A percentile compares a stretch with the other conserved stretches of the same genome.
Evolutionary conservation across 2,797 vertebrate species (phyloP).

Genomic region (Ciconia nigra): DNA sequence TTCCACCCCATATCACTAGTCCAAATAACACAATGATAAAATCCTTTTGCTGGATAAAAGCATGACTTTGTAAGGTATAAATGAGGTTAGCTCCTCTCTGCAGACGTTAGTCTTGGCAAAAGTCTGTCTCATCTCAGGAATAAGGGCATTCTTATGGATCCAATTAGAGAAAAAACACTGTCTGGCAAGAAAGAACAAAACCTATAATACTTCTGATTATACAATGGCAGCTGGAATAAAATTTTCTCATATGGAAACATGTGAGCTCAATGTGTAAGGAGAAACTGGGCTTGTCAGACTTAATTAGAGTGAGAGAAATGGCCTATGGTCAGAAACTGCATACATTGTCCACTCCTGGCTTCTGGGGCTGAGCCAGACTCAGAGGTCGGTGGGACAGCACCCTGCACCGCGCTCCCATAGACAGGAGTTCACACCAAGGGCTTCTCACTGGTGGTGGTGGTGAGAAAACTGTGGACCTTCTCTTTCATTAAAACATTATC

Average conservation of each 20-base stretch:
- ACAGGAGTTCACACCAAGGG: neutral
- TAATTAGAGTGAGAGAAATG: conserved; percentile 30
- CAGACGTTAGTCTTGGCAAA: conserved; percentile 3
- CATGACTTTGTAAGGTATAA: neutral
- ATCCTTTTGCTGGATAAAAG: conserved; percentile 1
- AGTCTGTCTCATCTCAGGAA: conserved; percentile 26
- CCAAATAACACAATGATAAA: neutral
- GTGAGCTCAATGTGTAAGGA: conserved; percentile 12
- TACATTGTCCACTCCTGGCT: neutral
- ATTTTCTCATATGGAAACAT: conserved; percentile 7
- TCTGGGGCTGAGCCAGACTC: neutral
- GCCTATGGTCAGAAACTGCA: neutral
- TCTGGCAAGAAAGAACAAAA: conserved; percentile 44
- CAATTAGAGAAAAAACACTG: conserved; percentile 48
- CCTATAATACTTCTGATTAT: conserved; percentile 11
- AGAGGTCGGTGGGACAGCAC: neutral
- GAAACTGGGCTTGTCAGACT: conserved; percentile 36
- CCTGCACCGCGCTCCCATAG: neutral
- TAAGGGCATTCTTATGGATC: conserved; percentile 61
- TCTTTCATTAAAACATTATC: neutral
- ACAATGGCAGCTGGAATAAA: conserved; percentile 48
- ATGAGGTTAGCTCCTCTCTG: conserved; percentile 2
- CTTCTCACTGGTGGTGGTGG: neutral
- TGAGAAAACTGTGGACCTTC: neutral
- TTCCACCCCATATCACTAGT: neutral